Base-by-base conservation (phyloP, 1,140 invertebrate species). In the Acromyrmex charruanus region DNA sequence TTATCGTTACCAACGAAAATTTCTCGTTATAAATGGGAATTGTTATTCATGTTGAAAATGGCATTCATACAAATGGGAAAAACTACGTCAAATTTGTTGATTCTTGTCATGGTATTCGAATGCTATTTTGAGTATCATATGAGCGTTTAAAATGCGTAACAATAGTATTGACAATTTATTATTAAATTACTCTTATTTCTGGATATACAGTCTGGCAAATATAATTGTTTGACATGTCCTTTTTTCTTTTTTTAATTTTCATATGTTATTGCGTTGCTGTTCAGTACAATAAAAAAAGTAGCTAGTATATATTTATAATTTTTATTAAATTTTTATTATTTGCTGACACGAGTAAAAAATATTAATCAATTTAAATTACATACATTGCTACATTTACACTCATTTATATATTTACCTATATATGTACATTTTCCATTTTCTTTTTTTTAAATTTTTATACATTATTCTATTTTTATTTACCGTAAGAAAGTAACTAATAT, bases 21-120 rank as follows among this genome's bases (percentile, higher is more conserved):
- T 74, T 75, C 39, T 84, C 80, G 80, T 82, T 84, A 74, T 84
- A 74, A 84, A 75, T 75, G 69, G 69, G 80, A 75, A 84, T 84
- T 84, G 80, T 84, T 51, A 71, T 25, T 49, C 80, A 75, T 63
- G 69, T n/a, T 75, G 69, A 75, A 84, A 84, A 74, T 55, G 39
- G 25, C 44, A 75, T 84, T 84, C 80, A 69, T 69, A 69, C 66
- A 61, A 59, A 84, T 44, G 31, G 44, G 39, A 84, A 84, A 82
- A 82, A 82, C 39, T 82, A 25, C 68, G n/a, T 74, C 53, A 82
- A 84, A 61, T 74, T 84, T 74, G 35, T 75, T 58, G 80, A 84
- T 84, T 61, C 39, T 21, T 28, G 3, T 39, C 53, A 18, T n/a
- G 31, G 25, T 59, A 18, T 69, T 53, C n/a, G 55, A 55, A 74